Conservation (phyloP, 2,113 vertebrate genomes). For the Chamaea fasciata region DNA sequence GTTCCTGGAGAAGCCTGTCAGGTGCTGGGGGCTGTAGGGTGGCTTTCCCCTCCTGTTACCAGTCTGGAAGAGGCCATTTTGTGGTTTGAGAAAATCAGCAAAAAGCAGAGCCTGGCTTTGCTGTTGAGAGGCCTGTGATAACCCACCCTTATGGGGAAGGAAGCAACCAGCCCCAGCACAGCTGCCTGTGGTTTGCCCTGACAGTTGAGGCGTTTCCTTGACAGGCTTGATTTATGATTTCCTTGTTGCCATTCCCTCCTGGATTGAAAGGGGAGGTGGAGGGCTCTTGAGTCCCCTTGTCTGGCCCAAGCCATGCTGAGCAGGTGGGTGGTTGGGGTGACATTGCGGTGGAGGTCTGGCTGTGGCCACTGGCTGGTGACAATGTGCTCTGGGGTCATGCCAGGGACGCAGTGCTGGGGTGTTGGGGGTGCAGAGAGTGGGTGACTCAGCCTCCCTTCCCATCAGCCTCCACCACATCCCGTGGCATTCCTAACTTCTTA, state of each 20-base stretch:
- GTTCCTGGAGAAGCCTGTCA: neutral
- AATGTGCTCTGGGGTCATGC: neutral
- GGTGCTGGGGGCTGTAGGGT: neutral
- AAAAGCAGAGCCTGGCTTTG: neutral
- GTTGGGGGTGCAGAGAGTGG: neutral
- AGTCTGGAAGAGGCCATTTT: neutral
- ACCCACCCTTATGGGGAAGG: neutral
- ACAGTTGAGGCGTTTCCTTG: neutral
- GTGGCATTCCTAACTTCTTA: neutral
- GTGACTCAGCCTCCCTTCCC: neutral
- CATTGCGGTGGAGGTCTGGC: too few relatives aligned
- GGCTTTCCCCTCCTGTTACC: neutral
- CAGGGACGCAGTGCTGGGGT: neutral
- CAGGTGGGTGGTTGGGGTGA: neutral
- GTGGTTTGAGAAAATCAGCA: neutral
- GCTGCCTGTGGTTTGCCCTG: neutral
- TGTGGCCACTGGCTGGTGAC: fast-evolving
- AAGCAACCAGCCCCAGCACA: neutral
- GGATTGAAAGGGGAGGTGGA: neutral
- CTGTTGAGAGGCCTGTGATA: too few relatives aligned
- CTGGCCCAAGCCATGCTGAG: neutral
- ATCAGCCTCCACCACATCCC: neutral
- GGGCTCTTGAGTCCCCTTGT: neutral
- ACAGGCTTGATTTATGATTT: neutral
- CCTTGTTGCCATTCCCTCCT: neutral